Evolutionary conservation across 2,113 vertebrate species (phyloP).

Genomic region (Malaclemys terrapin): DNA sequence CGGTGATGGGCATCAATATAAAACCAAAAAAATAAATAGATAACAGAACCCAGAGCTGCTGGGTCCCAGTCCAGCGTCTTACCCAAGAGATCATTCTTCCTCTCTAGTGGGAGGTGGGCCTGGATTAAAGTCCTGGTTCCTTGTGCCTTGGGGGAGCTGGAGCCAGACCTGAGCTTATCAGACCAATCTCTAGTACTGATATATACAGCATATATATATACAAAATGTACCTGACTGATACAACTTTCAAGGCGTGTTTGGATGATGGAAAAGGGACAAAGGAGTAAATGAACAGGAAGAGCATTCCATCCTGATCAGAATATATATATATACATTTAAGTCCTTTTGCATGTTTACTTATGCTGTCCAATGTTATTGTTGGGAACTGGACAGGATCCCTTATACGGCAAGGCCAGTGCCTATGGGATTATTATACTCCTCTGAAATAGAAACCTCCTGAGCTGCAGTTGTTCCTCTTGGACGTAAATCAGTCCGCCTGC

Average conservation of each 20-base stretch:
- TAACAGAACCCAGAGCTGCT: not conserved
- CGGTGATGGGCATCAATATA: not conserved
- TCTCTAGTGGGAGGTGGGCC: no score
- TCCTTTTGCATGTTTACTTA: not conserved
- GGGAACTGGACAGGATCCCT: conserved; percentile 61
- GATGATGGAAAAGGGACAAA: not conserved
- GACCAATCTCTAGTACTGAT: not conserved
- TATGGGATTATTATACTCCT: conserved; percentile 69
- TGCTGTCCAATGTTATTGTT: conserved; percentile 37
- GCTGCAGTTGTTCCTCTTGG: conserved; percentile 77
- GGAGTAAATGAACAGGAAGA: not conserved
- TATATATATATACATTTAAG: not conserved
- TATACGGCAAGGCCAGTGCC: conserved; percentile 69
- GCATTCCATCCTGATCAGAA: not conserved
- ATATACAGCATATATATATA: not conserved
- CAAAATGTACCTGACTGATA: not conserved
- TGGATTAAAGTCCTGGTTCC: not conserved
- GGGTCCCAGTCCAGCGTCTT: not conserved
- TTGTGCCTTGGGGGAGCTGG: not conserved
- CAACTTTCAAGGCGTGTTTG: not conserved
- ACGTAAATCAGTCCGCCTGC: conserved; percentile 68
- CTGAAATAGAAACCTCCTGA: conserved; percentile 77
- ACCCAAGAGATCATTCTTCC: not conserved
- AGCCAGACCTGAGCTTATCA: not conserved
- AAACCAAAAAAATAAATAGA: not conserved